phyloP scores from a whole-genome alignment of 2,888 invertebrate species.

The Harpagoxenus sublaevis region DNA sequence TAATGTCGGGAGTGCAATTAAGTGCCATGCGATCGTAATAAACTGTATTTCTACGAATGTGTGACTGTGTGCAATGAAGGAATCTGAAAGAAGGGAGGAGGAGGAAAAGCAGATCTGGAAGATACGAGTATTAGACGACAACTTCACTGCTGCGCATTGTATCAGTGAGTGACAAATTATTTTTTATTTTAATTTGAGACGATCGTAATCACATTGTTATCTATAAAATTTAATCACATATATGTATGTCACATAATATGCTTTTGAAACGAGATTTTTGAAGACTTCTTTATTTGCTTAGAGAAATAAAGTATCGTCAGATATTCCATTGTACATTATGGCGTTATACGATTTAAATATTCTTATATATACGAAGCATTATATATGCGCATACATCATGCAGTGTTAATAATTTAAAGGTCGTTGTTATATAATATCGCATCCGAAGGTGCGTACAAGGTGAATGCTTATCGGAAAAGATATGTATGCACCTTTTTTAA shows the following conservation, averaged over 20 bases:
- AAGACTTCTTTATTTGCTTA: background rate
- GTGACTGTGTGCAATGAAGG: background rate
- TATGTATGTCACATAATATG: background rate
- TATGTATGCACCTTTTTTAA: background rate
- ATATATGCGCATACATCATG: background rate
- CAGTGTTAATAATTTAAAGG: background rate
- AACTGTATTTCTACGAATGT: background rate
- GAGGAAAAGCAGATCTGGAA: background rate
- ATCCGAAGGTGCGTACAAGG: background rate
- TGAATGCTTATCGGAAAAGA: constrained; percentile 6
- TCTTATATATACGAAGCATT: background rate
- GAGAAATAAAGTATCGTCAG: background rate
- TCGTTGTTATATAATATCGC: constrained; percentile 4
- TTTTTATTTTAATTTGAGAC: background rate
- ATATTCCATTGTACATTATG: background rate
- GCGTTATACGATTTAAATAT: background rate
- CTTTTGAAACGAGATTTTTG: background rate
- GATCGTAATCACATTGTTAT: background rate
- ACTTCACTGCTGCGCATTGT: background rate
- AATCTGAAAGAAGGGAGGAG: background rate
- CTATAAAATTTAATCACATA: too few species aligned
- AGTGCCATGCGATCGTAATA: background rate
- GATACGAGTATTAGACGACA: background rate
- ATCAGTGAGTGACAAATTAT: background rate
- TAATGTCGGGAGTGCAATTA: background rate